Conservation (phyloP, 1,140 invertebrate genomes). For the Galleria mellonella region DNA sequence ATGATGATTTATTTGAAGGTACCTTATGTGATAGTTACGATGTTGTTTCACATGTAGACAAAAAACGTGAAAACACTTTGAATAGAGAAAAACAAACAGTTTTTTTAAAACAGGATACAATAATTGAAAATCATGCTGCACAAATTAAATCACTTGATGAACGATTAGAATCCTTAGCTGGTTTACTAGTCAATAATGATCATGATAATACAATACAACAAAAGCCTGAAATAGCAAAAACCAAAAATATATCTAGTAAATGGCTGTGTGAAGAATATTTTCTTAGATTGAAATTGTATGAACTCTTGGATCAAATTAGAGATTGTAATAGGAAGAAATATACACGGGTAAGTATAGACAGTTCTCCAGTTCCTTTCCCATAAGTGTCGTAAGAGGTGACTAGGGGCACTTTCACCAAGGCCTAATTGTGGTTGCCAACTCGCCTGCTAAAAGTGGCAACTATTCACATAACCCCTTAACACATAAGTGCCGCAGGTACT, state of each 20-base stretch:
- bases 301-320: conserved; percentile 55
- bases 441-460: too few relatives aligned
- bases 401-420: too few relatives aligned
- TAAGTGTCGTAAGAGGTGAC: background rate
- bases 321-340: conserved; percentile 53
- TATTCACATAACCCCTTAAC: too few relatives aligned
- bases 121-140: conserved; percentile 27
- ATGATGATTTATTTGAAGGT: conserved; percentile 61
- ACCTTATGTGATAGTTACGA: conserved; percentile 29
- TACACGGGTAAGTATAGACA: conserved; percentile 29
- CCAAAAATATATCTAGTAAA: conserved; percentile 29
- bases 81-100: background rate
- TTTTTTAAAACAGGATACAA: conserved; percentile 10
- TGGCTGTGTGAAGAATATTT: conserved; percentile 71
- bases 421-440: too few relatives aligned
- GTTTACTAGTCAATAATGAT: conserved; percentile 30
- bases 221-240: conserved; percentile 20
- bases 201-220: conserved; percentile 16
- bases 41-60: conserved; percentile 17
- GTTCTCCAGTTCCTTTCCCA: background rate
- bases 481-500: too few relatives aligned
- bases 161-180: conserved; percentile 38
- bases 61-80: conserved; percentile 9
- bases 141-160: conserved; percentile 51
- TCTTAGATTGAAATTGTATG: conserved; percentile 51